Evolutionary conservation across 2,113 vertebrate genomes (phyloP).

Genomic region (Cyphotilapia sp.): DNA sequence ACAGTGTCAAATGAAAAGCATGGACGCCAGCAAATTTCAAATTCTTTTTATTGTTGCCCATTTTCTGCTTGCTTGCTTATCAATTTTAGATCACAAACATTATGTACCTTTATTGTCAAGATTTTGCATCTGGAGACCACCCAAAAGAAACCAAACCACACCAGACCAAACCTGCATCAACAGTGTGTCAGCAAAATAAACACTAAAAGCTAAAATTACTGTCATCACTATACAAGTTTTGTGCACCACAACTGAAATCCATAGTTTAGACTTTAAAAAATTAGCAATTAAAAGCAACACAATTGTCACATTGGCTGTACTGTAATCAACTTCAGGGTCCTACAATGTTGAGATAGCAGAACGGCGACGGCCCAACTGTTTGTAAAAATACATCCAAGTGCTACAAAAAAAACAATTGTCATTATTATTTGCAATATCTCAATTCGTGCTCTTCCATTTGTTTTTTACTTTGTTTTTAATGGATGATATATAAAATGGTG

Average conservation of each 20-base stretch:
- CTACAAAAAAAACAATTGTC: fast-evolving
- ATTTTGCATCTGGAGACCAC: background rate
- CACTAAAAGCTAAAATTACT: background rate
- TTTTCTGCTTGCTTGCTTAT: background rate
- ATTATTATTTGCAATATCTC: background rate
- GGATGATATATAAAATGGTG: background rate
- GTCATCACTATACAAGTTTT: background rate
- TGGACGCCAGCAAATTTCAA: background rate
- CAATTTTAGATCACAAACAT: background rate
- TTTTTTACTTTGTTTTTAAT: background rate
- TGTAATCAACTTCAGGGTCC: background rate
- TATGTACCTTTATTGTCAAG: background rate
- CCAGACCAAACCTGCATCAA: background rate
- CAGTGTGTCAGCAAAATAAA: background rate
- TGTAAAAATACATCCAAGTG: background rate
- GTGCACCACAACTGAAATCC: background rate
- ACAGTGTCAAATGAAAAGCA: background rate
- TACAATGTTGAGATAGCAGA: background rate
- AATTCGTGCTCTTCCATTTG: background rate
- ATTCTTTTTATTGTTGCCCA: background rate
- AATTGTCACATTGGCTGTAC: background rate
- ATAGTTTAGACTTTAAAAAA: background rate
- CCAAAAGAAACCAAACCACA: background rate
- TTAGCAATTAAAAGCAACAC: background rate
- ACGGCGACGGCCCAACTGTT: fast-evolving